Evolutionary conservation across 2,797 vertebrate genomes (phyloP).

Genomic region (Poeciliopsis presidionis): DNA sequence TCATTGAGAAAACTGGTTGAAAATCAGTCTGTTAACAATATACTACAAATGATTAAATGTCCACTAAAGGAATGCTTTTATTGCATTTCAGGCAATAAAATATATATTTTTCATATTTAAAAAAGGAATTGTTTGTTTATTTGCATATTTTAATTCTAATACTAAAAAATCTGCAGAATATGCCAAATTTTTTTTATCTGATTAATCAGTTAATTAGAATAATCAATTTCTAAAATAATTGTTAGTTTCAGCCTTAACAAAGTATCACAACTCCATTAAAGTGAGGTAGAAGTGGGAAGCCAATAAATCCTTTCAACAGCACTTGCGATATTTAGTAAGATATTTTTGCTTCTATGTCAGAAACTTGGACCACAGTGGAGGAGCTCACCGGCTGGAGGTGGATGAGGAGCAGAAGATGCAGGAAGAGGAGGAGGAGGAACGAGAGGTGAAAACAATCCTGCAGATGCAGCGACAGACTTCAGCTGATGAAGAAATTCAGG

Average conservation of each 20-base stretch:
- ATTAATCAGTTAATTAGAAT: no score
- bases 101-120: no score
- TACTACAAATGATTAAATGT: no score
- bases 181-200: no score
- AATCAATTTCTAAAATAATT: no score
- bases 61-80: no score
- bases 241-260: not conserved
- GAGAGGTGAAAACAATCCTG: slow-evolving; percentile 21
- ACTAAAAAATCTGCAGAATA: no score
- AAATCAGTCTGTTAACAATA: no score
- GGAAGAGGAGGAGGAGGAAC: slow-evolving; percentile 29
- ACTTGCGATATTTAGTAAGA: not conserved
- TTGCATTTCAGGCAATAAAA: no score
- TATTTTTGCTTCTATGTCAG: not conserved
- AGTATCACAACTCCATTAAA: not conserved
- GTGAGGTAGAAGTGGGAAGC: not conserved
- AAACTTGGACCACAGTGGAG: slow-evolving; percentile 18
- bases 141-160: no score
- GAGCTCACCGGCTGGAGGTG: slow-evolving; percentile 57
- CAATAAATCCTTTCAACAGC: not conserved
- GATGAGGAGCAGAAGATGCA: slow-evolving; percentile 38
- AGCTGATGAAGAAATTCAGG: slow-evolving; percentile 32
- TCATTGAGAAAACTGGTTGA: no score
- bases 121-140: no score
- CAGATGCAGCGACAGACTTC: slow-evolving; percentile 53